Conservation (phyloP, 2,888 invertebrate genomes). For the Pandemis cinnamomeana region DNA sequence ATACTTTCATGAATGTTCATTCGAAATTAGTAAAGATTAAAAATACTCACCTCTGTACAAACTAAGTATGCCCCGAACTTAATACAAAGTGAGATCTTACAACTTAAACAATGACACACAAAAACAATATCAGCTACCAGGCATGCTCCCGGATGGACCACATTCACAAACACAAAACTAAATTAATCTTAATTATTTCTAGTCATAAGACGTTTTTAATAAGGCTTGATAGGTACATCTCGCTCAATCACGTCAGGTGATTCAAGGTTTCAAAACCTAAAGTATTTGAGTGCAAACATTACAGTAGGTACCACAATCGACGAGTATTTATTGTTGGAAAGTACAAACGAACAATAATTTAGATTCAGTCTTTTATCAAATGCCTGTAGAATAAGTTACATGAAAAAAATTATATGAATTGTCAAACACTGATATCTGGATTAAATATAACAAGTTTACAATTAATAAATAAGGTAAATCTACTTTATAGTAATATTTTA, state of each 20-base stretch:
- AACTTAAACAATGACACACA: slow-evolving; percentile 61
- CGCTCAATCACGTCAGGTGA: slow-evolving; percentile 8
- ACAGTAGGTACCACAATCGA: slow-evolving; percentile 6
- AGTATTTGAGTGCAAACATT: slow-evolving; percentile 18
- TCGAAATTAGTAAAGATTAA: slow-evolving; percentile 60
- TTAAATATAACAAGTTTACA: slow-evolving; percentile 25
- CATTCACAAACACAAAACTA: slow-evolving; percentile 22
- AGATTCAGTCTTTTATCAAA: slow-evolving; percentile 36
- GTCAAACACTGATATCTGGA: slow-evolving; percentile 27
- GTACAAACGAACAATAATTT: slow-evolving; percentile 32
- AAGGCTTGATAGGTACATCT: slow-evolving; percentile 4
- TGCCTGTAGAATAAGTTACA: slow-evolving; percentile 22
- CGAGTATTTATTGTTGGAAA: slow-evolving; percentile 35
- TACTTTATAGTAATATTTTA: slow-evolving; percentile 69
- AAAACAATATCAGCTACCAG: slow-evolving; percentile 50
- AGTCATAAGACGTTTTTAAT: slow-evolving; percentile 22
- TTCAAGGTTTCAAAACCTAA: slow-evolving; percentile 17
- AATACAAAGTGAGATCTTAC: slow-evolving; percentile 76
- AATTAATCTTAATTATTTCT: slow-evolving; percentile 35
- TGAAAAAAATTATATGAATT: slow-evolving; percentile 27
- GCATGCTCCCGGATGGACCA: slow-evolving; percentile 41
- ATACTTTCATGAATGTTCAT: slow-evolving; percentile 71
- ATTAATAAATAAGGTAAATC: slow-evolving; percentile 74
- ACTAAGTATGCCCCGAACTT: slow-evolving; percentile 58
- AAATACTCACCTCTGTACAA: slow-evolving; percentile 48